A percentile compares a stretch with the other conserved stretches of the same genome.
phyloP scores from a whole-genome alignment of 1,140 invertebrate species.

The Rhopalosiphum padi region DNA sequence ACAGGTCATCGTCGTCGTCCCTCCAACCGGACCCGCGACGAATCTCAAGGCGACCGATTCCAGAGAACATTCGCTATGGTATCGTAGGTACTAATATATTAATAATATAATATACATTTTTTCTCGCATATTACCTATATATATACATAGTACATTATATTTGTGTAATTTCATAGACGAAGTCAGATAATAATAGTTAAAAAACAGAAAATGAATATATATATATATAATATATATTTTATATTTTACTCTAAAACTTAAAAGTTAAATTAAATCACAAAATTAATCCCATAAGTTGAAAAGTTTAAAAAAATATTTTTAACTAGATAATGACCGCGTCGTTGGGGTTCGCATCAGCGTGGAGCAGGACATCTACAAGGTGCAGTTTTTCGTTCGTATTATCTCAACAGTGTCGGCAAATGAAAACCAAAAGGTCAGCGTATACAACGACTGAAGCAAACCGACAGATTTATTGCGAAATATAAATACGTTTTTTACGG shows the following conservation, averaged over 20 bases:
- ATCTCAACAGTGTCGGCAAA: not conserved
- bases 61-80: conserved; percentile 12
- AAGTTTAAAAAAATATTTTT: not conserved
- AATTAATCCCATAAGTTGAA: not conserved
- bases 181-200: not conserved
- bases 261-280: not conserved
- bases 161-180: not conserved
- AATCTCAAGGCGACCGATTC: conserved; percentile 40
- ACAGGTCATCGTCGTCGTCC: not conserved
- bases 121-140: not conserved
- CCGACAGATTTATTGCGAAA: not conserved
- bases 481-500: not conserved
- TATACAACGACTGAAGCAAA: not conserved
- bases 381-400: not conserved
- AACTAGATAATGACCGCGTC: too few relatives aligned
- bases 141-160: not conserved
- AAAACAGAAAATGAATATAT: not conserved
- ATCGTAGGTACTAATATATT: not conserved
- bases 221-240: too few relatives aligned
- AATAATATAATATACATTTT: not conserved
- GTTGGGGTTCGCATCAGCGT: not conserved
- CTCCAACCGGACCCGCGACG: conserved; percentile 17
- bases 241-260: not conserved
- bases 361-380: too few relatives aligned
- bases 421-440: not conserved